Evolutionary conservation across 2,888 invertebrate genomes (phyloP).

Genomic region (Hirtodrosophila alboralis): DNA sequence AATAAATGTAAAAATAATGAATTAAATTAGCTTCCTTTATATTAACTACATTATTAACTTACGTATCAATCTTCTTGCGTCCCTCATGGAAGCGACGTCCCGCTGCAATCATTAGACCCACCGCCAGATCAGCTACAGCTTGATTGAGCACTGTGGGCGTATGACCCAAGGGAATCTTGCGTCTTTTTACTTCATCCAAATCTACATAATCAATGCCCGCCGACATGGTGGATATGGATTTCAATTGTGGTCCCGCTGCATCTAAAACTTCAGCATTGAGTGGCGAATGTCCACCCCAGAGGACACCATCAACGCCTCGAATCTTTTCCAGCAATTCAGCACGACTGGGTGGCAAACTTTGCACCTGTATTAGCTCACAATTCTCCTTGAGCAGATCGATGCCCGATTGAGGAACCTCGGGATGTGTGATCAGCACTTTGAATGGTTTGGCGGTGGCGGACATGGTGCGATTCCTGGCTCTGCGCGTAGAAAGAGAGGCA

Average conservation of each 20-base stretch:
- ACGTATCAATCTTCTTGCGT: constrained; percentile 86
- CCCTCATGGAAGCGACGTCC: constrained; percentile 92
- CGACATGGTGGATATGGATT: constrained; percentile 92
- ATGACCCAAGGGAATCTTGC: constrained; percentile 91
- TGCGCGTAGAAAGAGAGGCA: constrained; percentile 46
- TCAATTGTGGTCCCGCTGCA: constrained; percentile 87
- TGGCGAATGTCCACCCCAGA: constrained; percentile 79
- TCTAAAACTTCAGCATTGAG: constrained; percentile 81
- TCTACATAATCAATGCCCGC: constrained; percentile 95
- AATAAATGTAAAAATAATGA: too few species aligned
- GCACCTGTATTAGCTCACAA: constrained; percentile 77
- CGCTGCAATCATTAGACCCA: constrained; percentile 90
- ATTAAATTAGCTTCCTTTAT: too few species aligned
- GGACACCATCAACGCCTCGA: constrained; percentile 81
- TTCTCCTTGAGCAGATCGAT: constrained; percentile 87
- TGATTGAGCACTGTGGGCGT: constrained; percentile 90
- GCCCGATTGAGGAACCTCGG: constrained; percentile 88
- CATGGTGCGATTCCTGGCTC: constrained; percentile 60
- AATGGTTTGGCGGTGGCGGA: constrained; percentile 58
- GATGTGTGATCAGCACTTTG: constrained; percentile 90
- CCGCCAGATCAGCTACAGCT: constrained; percentile 92
- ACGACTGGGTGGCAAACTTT: constrained; percentile 75
- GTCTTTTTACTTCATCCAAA: constrained; percentile 87
- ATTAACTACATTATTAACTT: constrained; percentile 39
- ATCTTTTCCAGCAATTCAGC: constrained; percentile 80